phyloP scores from a whole-genome alignment of 2,888 invertebrate genomes.

The Acronicta leporina region DNA sequence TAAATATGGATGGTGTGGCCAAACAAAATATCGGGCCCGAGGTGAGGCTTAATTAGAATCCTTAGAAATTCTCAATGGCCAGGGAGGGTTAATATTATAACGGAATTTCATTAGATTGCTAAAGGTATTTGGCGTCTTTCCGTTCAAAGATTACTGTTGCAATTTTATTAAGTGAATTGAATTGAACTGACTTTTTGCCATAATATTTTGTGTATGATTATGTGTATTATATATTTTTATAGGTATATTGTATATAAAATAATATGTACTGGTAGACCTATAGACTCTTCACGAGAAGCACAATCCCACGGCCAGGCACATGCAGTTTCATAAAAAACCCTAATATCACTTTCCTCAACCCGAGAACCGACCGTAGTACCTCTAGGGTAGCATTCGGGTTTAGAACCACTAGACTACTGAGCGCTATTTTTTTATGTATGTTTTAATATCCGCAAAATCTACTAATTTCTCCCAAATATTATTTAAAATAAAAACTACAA shows the following conservation, averaged over 20 bases:
- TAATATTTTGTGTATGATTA: neutral
- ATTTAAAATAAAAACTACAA: neutral
- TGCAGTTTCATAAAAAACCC: no score
- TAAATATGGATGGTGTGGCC: slow-evolving; percentile 49
- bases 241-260: no score
- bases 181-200: neutral
- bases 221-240: no score
- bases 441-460: no score
- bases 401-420: no score
- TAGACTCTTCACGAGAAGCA: no score
- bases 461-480: neutral
- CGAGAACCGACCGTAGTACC: no score
- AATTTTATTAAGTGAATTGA: neutral
- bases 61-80: slow-evolving; percentile 43
- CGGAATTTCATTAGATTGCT: slow-evolving; percentile 19
- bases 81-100: slow-evolving; percentile 20
- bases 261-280: no score
- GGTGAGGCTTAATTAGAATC: slow-evolving; percentile 49
- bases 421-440: no score
- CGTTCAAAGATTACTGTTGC: neutral
- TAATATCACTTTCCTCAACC: no score
- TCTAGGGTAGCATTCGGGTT: no score
- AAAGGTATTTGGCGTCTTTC: neutral
- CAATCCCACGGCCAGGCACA: no score
- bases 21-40: slow-evolving; percentile 45